Base-by-base conservation (phyloP, 2,888 invertebrate genomes). In the Urechis unicinctus region DNA sequence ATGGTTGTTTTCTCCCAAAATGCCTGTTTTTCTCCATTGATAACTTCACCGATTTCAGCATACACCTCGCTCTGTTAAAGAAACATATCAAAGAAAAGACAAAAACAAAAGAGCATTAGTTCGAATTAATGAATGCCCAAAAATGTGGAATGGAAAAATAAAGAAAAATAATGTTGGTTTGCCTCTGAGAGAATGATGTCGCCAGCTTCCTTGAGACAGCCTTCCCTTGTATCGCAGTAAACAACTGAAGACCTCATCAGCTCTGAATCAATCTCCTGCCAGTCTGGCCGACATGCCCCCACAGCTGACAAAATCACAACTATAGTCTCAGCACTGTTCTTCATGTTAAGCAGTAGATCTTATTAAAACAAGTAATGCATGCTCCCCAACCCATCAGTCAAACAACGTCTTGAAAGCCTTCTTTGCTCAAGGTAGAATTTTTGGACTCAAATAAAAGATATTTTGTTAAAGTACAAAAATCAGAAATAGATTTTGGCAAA, bases 41-140 rank as follows among this genome's bases (percentile, higher is more conserved):
- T 81, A 1, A 84, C 71, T 57, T 80, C 80, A 17, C 85, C 85
- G 50, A 85, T 72, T 71, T 84, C 84, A 2, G 80, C 83, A 55
- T 77, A 73, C 52, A 85, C 79, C n/a, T 69, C 62, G 41, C 73
- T 74, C 77, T 77, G 63, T 2, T 61, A 31, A 9, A 36, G 26
- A 24, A 52, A 43, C 26, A 22, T 26, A 21, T 22, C 26, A 26
- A 22, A 52, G 17, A 24, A 25, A 9, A 1, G 28, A 49, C 22
- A 52, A 26, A 26, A n/a, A 21, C 26, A 28, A 17, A 30, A 17
- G 43, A n/a, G n/a, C 42, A 4, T 6, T 45, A 13, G 3, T 1
- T 48, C 3, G 30, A n/a, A 3, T 50, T 21, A 21, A 31, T n/a
- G 26, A 50, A 25, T 29, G 2, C 17, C n/a, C 21, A 45, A 17